Percentiles rank a stretch among this genome's conserved stretches.
phyloP scores from a whole-genome alignment of 2,888 invertebrate species.

The Drosophila tanythrix region DNA sequence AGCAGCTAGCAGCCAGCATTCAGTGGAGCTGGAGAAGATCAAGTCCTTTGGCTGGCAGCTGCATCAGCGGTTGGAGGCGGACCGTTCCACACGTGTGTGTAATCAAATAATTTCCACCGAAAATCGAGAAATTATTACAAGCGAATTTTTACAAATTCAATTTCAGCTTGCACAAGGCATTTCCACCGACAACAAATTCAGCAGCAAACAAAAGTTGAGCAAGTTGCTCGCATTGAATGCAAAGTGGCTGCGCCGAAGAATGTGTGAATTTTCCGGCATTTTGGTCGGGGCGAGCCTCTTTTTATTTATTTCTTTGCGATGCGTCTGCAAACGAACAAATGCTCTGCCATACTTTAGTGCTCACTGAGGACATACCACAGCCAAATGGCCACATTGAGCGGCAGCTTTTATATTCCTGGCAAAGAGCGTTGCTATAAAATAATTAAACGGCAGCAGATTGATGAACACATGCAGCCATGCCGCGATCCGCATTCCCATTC shows the following conservation, averaged over 20 bases:
- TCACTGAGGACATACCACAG: background rate
- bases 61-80: slow-evolving; percentile 41
- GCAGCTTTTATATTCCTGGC: slow-evolving; percentile 83
- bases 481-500: slow-evolving; percentile 82
- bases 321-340: slow-evolving; percentile 53
- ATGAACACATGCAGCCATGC: slow-evolving; percentile 84
- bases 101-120: slow-evolving; percentile 83
- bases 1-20: slow-evolving; percentile 21
- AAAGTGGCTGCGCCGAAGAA: slow-evolving; percentile 73
- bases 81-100: slow-evolving; percentile 77
- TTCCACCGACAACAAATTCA: slow-evolving; percentile 20
- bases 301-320: slow-evolving; percentile 80
- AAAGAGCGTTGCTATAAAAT: slow-evolving; percentile 84
- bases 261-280: slow-evolving; percentile 80
- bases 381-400: slow-evolving; percentile 83
- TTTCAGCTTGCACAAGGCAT: slow-evolving; percentile 56
- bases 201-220: slow-evolving; percentile 11
- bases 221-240: slow-evolving; percentile 73
- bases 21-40: slow-evolving; percentile 28
- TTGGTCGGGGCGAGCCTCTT: slow-evolving; percentile 60
- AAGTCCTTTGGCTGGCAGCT: slow-evolving; percentile 41
- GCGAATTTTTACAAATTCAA: slow-evolving; percentile 79
- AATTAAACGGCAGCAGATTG: slow-evolving; percentile 84
- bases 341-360: slow-evolving; percentile 19
- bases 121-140: slow-evolving; percentile 83